phyloP scores from a whole-genome alignment of 1,140 invertebrate species.

The Pararge aegeria region DNA sequence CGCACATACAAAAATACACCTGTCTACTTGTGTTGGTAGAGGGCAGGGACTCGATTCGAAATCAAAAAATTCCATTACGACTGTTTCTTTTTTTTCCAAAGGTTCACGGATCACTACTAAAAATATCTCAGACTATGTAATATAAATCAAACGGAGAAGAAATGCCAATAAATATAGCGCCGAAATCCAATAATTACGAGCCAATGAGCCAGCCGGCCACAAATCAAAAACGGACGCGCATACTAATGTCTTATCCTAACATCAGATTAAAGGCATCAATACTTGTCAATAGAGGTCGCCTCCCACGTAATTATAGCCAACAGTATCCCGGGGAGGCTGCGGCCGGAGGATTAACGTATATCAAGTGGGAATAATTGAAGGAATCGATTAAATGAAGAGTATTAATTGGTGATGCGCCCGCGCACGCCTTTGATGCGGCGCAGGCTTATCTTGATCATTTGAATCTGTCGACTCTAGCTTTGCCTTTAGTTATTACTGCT shows the following conservation, averaged over 20 bases:
- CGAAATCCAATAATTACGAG: constrained; percentile 76
- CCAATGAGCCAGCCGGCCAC: constrained; percentile 67
- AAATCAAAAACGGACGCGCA: constrained; percentile 71
- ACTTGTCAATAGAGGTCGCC: constrained; percentile 73
- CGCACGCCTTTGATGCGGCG: constrained; percentile 46
- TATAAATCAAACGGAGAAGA: constrained; percentile 68
- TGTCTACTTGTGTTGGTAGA: too few species aligned
- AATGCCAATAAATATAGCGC: constrained; percentile 71
- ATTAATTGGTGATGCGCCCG: constrained; percentile 74
- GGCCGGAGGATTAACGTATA: constrained; percentile 71
- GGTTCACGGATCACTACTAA: not conserved
- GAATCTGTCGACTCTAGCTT: not conserved
- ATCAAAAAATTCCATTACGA: not conserved
- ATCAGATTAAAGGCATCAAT: constrained; percentile 79
- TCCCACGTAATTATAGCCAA: constrained; percentile 76
- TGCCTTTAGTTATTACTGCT: not conserved
- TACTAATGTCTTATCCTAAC: constrained; percentile 75
- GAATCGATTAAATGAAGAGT: constrained; percentile 76
- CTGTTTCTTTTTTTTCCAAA: not conserved
- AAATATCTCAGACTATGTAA: constrained; percentile 12
- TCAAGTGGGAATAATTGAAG: constrained; percentile 74
- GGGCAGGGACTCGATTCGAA: not conserved
- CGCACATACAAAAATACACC: too few species aligned
- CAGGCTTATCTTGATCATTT: constrained; percentile 15
- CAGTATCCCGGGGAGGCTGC: constrained; percentile 70